Evolutionary conservation across 2,113 vertebrate genomes (phyloP).

Genomic region (Eubucco bourcierii): DNA sequence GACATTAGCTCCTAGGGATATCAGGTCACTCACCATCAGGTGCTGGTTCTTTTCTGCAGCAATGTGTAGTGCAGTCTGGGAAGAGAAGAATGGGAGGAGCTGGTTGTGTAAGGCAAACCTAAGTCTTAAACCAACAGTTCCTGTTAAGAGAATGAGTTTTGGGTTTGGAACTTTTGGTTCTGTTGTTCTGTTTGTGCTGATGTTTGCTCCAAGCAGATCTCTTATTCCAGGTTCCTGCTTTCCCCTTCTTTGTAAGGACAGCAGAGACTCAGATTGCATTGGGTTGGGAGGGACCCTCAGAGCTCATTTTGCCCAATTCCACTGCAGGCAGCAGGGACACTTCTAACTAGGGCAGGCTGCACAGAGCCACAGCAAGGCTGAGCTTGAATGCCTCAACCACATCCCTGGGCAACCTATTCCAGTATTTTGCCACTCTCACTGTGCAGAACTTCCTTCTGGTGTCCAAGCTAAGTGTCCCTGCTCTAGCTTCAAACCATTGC

Average conservation of each 20-base stretch:
- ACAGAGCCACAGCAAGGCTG: too few species aligned
- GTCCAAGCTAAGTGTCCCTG: too few species aligned
- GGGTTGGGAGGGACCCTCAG: too few species aligned
- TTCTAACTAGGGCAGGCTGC: too few species aligned
- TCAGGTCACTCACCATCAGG: slow-evolving; percentile 82
- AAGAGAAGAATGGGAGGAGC: not conserved
- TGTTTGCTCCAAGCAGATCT: not conserved
- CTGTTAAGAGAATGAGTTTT: not conserved
- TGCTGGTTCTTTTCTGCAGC: slow-evolving; percentile 86
- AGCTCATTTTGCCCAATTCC: not conserved
- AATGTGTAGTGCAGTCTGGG: slow-evolving; percentile 83
- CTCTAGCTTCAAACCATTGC: too few species aligned
- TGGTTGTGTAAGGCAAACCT: not conserved
- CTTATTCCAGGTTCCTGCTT: not conserved
- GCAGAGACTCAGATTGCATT: not conserved
- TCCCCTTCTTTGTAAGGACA: not conserved
- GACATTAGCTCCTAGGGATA: slow-evolving; percentile 79
- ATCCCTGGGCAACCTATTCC: too few species aligned
- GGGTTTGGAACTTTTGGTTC: not conserved
- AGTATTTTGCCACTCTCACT: too few species aligned
- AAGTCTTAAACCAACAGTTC: accelerated
- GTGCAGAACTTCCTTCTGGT: too few species aligned
- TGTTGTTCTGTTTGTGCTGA: not conserved
- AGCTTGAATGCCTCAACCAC: too few species aligned
- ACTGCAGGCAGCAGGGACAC: too few species aligned